Evolutionary conservation across 2,797 vertebrate species (phyloP).

Genomic region (Microtus agrestis): DNA sequence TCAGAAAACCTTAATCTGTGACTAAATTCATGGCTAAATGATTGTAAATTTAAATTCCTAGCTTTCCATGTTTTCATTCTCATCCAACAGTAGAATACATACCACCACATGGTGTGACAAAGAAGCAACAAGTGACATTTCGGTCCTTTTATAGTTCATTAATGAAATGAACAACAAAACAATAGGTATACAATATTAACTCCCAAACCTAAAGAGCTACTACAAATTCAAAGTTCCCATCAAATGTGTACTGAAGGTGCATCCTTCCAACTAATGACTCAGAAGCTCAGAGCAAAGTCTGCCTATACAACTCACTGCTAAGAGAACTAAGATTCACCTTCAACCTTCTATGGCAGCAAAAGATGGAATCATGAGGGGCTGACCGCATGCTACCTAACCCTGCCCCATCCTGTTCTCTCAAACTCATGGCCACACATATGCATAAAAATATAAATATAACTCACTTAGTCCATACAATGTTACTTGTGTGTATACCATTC

Average conservation of each 20-base stretch:
- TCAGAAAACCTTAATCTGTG: neutral
- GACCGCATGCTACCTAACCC: neutral
- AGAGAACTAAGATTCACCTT: neutral
- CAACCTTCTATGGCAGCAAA: neutral
- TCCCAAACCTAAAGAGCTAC: neutral
- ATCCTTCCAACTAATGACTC: neutral
- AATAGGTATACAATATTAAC: neutral
- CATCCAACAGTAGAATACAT: neutral
- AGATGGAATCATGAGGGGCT: neutral
- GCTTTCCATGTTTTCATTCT: neutral
- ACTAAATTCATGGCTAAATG: neutral
- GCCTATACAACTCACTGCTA: neutral
- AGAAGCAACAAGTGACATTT: neutral
- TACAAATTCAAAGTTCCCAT: neutral
- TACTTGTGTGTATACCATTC: neutral
- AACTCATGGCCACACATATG: neutral
- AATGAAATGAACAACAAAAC: conserved; percentile 2
- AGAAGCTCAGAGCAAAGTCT: neutral
- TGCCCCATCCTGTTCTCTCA: neutral
- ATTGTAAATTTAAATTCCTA: neutral
- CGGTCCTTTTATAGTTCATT: neutral
- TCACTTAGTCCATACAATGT: neutral
- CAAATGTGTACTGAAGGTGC: neutral
- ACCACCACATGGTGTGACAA: neutral
- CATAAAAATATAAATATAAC: neutral